A percentile compares a stretch with the other conserved stretches of the same genome.
These are phyloP conservation scores for Amphibalanus amphitrite DNA, from an alignment of 1,140 invertebrate species.

Conservation along the genomic window DNA sequence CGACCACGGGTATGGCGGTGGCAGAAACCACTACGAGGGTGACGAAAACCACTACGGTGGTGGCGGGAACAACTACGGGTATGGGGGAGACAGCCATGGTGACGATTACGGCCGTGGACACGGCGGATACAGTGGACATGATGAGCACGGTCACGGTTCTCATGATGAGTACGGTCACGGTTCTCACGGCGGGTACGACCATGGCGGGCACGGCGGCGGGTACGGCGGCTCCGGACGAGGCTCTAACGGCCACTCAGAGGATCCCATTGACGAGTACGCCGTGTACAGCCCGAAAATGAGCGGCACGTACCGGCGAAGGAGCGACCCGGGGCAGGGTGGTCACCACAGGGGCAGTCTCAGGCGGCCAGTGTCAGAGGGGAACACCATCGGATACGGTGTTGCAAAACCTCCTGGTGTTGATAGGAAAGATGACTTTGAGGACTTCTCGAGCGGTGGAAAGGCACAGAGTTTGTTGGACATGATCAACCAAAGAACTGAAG, in stretches of 20 bases:
- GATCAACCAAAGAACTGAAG: neutral
- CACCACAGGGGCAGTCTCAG: neutral
- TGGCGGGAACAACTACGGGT: too few species aligned
- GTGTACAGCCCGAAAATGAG: neutral
- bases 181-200: too few species aligned
- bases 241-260: neutral
- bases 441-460: neutral
- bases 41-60: too few species aligned
- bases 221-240: neutral
- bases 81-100: too few species aligned
- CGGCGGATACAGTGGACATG: too few species aligned
- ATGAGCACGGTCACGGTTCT: too few species aligned
- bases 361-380: neutral
- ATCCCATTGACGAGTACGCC: neutral
- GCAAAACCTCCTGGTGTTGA: too few species aligned
- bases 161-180: too few species aligned
- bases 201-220: too few species aligned
- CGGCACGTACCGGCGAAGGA: neutral
- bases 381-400: too few species aligned
- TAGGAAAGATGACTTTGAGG: neutral
- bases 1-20: neutral
- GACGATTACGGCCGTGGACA: too few species aligned
- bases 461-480: neutral
- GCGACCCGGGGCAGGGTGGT: neutral
- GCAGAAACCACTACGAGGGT: neutral